Percentiles rank a stretch among this genome's conserved stretches.
phyloP scores from a whole-genome alignment of 92 coral and sea anemone species.

The Umimayanthus chanpuru region DNA sequence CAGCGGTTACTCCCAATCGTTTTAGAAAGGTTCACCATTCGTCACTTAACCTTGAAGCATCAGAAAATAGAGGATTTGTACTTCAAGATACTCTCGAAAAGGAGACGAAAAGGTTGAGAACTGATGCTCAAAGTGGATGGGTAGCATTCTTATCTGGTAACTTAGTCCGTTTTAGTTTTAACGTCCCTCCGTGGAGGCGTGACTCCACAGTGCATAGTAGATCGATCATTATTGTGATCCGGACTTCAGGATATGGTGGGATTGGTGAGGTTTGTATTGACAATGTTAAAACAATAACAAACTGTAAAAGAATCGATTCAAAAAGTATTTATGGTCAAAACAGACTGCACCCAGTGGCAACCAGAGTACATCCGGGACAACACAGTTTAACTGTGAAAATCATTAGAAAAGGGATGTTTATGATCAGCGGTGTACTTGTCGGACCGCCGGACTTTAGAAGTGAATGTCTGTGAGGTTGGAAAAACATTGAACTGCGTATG shows the following conservation, averaged over 20 bases:
- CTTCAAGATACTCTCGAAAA: background rate
- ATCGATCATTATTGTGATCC: conserved; percentile 59
- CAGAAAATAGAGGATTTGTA: conserved; percentile 11
- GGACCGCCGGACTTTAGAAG: conserved; percentile 68
- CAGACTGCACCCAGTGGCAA: conserved; percentile 50
- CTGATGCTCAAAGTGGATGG: conserved; percentile 68
- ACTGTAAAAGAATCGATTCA: conserved; percentile 24
- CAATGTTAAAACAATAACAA: conserved; percentile 8
- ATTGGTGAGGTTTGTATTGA: conserved; percentile 61
- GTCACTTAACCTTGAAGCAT: conserved; percentile 26
- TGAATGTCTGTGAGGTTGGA: background rate
- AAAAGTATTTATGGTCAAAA: conserved; percentile 49
- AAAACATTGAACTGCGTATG: too few relatives aligned
- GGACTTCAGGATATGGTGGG: conserved; percentile 51
- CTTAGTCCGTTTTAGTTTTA: conserved; percentile 43
- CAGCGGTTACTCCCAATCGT: conserved; percentile 68
- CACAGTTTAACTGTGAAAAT: conserved; percentile 55
- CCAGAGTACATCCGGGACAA: conserved; percentile 50
- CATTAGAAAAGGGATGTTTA: conserved; percentile 54
- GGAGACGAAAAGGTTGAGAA: conserved; percentile 14
- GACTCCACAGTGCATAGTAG: background rate
- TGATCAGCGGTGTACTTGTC: conserved; percentile 59
- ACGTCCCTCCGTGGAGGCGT: conserved; percentile 31
- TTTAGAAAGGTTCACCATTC: conserved; percentile 27
- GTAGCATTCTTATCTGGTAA: conserved; percentile 32